Percentiles rank a stretch among this genome's conserved stretches.
Evolutionary conservation across 1,140 invertebrate species (phyloP).

Genomic region (Drosophila arizonae): DNA sequence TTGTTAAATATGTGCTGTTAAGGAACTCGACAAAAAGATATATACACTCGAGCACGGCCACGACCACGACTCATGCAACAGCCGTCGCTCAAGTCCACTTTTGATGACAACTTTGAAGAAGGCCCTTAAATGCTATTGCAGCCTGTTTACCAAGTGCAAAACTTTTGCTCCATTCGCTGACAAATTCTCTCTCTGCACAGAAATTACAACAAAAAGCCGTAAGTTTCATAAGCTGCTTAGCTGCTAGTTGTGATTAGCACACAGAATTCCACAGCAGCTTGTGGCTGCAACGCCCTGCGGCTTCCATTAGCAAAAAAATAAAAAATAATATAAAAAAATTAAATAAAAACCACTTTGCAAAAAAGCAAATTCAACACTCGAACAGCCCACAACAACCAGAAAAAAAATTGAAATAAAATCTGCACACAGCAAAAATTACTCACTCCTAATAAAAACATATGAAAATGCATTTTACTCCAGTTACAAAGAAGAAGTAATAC

Average conservation of each 20-base stretch:
- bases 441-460: slow-evolving; percentile 47
- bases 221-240: slow-evolving; percentile 76
- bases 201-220: slow-evolving; percentile 69
- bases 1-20: slow-evolving; percentile 69
- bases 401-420: slow-evolving; percentile 20
- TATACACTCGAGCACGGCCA: slow-evolving; percentile 24
- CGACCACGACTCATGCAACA: slow-evolving; percentile 13
- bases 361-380: slow-evolving; percentile 24
- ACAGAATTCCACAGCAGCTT: slow-evolving; percentile 52
- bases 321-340: slow-evolving; percentile 10
- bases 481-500: background rate
- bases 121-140: slow-evolving; percentile 40
- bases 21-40: slow-evolving; percentile 61
- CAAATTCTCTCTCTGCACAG: slow-evolving; percentile 4
- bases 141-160: slow-evolving; percentile 24
- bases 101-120: slow-evolving; percentile 37
- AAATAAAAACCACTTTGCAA: slow-evolving; percentile 15
- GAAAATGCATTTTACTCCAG: slow-evolving; percentile 12
- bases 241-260: slow-evolving; percentile 78
- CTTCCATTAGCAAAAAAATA: slow-evolving; percentile 62
- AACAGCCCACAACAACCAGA: slow-evolving; percentile 14
- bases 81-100: slow-evolving; percentile 18
- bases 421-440: slow-evolving; percentile 11
- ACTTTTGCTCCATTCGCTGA: slow-evolving; percentile 33
- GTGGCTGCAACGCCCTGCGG: slow-evolving; percentile 52